phyloP scores from a whole-genome alignment of 2,888 invertebrate genomes.

The Hofmannophila pseudospretella region DNA sequence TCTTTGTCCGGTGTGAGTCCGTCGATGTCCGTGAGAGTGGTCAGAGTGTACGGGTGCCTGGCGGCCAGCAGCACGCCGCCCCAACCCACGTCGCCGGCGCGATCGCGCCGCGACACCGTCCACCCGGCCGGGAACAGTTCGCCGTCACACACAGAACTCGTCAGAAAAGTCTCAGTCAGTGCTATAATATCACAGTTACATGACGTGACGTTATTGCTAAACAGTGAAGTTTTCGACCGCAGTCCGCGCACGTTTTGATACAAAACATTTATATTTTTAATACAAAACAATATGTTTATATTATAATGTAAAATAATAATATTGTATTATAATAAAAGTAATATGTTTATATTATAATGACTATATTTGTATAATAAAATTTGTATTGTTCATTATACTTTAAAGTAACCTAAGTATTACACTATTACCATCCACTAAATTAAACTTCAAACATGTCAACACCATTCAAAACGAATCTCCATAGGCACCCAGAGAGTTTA shows the following conservation, averaged over 20 bases:
- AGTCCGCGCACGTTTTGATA: constrained; percentile 11
- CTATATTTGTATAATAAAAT: too few relatives aligned
- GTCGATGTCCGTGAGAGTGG: background rate
- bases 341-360: too few relatives aligned
- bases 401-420: too few relatives aligned
- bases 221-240: constrained; percentile 5
- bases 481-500: background rate
- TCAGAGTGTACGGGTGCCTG: background rate
- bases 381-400: too few relatives aligned
- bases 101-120: constrained; percentile 3
- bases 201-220: constrained; percentile 1
- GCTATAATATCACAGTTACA: constrained; percentile 4
- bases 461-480: background rate
- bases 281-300: too few relatives aligned
- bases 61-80: constrained; percentile 8
- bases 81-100: constrained; percentile 7
- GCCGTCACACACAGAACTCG: constrained; percentile 4
- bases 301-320: too few relatives aligned
- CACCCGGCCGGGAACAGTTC: constrained; percentile 8
- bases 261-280: background rate
- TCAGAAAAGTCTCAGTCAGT: constrained; percentile 9
- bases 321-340: too few relatives aligned
- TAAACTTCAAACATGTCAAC: background rate
- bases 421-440: too few relatives aligned
- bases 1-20: too few relatives aligned